phyloP scores from a whole-genome alignment of 1,140 invertebrate species.

The Procambarus clarkii region DNA sequence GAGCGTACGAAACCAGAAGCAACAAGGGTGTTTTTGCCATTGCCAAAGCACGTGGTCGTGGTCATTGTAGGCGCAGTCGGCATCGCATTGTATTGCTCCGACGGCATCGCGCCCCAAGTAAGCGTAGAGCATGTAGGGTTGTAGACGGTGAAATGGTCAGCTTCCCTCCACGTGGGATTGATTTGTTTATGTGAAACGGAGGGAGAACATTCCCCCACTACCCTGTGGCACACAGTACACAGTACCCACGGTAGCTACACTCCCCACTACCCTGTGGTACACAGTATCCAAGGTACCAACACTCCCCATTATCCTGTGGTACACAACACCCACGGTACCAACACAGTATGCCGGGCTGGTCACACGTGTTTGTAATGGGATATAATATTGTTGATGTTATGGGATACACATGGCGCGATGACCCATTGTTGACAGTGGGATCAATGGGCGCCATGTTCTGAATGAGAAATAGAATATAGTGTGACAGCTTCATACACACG shows the following conservation, averaged over 20 bases:
- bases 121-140: neutral
- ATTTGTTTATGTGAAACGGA: constrained; percentile 4
- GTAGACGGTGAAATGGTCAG: constrained; percentile 18
- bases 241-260: too few relatives aligned
- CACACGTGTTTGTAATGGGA: neutral
- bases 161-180: neutral
- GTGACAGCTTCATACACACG: too few relatives aligned
- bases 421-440: too few relatives aligned
- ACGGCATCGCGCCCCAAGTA: neutral
- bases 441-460: too few relatives aligned
- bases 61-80: neutral
- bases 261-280: too few relatives aligned
- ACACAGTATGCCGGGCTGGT: neutral
- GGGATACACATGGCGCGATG: too few relatives aligned
- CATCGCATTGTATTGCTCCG: neutral
- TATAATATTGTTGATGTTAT: neutral
- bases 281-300: too few relatives aligned
- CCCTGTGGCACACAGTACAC: too few relatives aligned
- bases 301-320: neutral
- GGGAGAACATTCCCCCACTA: too few relatives aligned
- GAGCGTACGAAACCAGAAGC: neutral
- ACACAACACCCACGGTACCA: neutral
- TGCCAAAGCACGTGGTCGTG: neutral
- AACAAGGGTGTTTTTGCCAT: neutral
- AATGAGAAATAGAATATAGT: too few relatives aligned